A percentile compares a stretch with the other conserved stretches of the same genome.
These are phyloP conservation scores for Oryzias curvinotus DNA, from an alignment of 2,113 vertebrate species.

Conservation along the genomic window DNA sequence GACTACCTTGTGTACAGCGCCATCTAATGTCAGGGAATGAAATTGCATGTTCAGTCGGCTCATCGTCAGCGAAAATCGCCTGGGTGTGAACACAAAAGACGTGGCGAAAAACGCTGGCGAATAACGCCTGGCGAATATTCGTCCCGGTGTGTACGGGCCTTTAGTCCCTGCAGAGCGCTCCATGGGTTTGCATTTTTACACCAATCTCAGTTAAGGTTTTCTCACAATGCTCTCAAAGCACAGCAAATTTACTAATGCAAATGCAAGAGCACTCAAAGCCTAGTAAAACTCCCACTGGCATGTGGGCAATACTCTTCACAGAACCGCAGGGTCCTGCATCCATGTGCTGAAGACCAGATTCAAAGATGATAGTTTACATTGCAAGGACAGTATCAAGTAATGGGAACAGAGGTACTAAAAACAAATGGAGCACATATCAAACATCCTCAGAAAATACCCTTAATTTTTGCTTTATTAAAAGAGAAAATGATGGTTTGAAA, in stretches of 20 bases:
- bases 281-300: slow-evolving; percentile 33
- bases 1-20: too few relatives aligned
- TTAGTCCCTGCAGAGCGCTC: slow-evolving; percentile 39
- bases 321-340: slow-evolving; percentile 26
- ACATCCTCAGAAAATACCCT: not conserved
- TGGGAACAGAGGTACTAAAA: not conserved
- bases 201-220: slow-evolving; percentile 49
- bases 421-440: not conserved
- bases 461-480: not conserved
- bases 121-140: too few relatives aligned
- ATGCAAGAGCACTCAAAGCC: slow-evolving; percentile 34
- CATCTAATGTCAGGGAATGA: too few relatives aligned
- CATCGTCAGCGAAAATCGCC: too few relatives aligned
- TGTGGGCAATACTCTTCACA: slow-evolving; percentile 11
- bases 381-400: slow-evolving; percentile 1
- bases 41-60: too few relatives aligned
- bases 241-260: slow-evolving; percentile 36
- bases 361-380: slow-evolving; percentile 33
- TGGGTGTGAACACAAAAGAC: too few relatives aligned
- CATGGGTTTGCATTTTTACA: slow-evolving; percentile 32
- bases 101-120: too few relatives aligned
- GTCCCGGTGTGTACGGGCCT: too few relatives aligned
- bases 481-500: not conserved
- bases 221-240: slow-evolving; percentile 21
- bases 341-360: slow-evolving; percentile 33